Evolutionary conservation across 1,140 invertebrate species (phyloP), one percentile per base, ranked within the genome.

Genomic region (Bombus huntii): DNA sequence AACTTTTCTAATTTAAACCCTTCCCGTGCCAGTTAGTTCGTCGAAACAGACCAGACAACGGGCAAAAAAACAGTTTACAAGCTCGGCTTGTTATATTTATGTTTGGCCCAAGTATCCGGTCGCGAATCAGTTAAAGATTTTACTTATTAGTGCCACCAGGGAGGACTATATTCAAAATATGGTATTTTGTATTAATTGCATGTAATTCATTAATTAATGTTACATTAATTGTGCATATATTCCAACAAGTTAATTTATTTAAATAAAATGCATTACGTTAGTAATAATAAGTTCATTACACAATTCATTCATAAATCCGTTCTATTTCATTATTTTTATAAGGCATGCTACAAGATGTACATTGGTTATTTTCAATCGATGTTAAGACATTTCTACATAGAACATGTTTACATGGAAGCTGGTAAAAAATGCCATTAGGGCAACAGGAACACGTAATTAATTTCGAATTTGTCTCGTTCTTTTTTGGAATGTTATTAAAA

Each of bases 351-450:
- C 94, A 95, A 39, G 47, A 78, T n/a, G 75, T 81, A 85, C 94
- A 95, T 47, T 86, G 84, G 13, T 87, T 87, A 72, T 91, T 88
- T 72, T 88, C 44, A 47, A 81, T 83, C n/a, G 87, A 89, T 42
- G 91, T 84, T 84, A 95, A 86, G 37, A 90, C 44, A 87, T 93
- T 93, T 65, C 94, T 93, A 87, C 95, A 96, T 62, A 95, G 70
- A 18, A 95, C 82, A 91, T 96, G 95, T 53, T 93, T 84, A 85
- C 95, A 96, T 65, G 95, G 95, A 22, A 96, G 88, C 87, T 87
- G 92, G 90, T 95, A 96, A 81, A 95, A 87, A 79, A 93, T 90
- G 80, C 81, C 91, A 75, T 91, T 82, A 28, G 62, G 53, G 81
- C 93, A 93, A 88, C 95, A 96, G 37, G 87, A 59, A 79, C 92